Evolutionary conservation across 30 jellyfish, hydroid and myxozoan species (phyloP).

Genomic region (Chironex yamaguchii): DNA sequence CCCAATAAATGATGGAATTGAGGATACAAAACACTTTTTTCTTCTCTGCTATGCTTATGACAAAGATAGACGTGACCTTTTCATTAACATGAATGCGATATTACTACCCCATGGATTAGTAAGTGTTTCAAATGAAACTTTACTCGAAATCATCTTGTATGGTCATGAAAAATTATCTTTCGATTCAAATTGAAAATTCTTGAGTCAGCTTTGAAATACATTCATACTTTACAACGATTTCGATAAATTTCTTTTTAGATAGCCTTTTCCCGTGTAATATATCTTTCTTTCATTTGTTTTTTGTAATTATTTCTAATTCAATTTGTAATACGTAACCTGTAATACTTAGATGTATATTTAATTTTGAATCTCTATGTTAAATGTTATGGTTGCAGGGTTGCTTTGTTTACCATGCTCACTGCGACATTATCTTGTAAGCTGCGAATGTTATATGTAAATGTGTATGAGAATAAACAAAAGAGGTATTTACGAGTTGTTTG

Average conservation of each 20-base stretch:
- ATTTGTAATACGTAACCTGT: neutral
- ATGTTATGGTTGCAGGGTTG: neutral
- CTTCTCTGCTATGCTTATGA: neutral
- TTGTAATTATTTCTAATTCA: no score
- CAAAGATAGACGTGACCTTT: neutral
- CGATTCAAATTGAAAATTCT: neutral
- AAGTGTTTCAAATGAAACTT: neutral
- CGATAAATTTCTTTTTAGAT: neutral
- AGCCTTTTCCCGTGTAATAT: neutral
- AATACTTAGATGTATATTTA: neutral
- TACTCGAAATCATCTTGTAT: neutral
- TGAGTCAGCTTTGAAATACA: neutral
- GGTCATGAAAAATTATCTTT: neutral
- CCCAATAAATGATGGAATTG: neutral
- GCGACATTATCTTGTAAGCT: neutral
- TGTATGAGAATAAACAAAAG: no score
- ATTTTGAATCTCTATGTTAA: neutral
- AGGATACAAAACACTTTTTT: neutral
- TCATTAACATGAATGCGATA: neutral
- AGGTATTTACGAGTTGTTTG: no score
- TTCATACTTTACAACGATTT: neutral
- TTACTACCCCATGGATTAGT: neutral
- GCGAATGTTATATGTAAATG: neutral
- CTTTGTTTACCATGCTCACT: no score
- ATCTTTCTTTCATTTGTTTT: neutral